Conservation (phyloP, 2,888 invertebrate genomes). For the Lasioglossum villosulum region DNA sequence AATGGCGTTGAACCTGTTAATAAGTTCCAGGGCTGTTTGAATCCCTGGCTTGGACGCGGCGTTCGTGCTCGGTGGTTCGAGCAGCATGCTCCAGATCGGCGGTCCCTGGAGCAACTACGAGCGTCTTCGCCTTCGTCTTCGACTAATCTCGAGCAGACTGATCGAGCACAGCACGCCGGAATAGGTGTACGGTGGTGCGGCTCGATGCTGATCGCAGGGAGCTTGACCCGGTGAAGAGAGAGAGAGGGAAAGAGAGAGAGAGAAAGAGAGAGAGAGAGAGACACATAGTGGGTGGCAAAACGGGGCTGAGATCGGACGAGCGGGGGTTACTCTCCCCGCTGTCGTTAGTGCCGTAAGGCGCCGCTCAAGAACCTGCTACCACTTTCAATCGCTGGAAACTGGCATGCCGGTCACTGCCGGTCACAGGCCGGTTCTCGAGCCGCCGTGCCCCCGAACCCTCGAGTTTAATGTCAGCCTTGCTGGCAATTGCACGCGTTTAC, state of each 20-base stretch:
- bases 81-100: background rate
- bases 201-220: constrained; percentile 77
- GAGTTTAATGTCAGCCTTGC: constrained; percentile 46
- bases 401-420: constrained; percentile 40
- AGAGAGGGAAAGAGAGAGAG: no score
- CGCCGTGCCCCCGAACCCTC: background rate
- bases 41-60: background rate
- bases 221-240: constrained; percentile 66
- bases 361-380: constrained; percentile 63
- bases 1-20: background rate
- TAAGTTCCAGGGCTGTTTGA: background rate
- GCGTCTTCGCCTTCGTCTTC: constrained; percentile 4
- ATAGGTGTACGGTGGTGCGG: constrained; percentile 70
- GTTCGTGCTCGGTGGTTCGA: background rate
- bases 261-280: constrained; percentile 6
- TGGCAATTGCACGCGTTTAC: constrained; percentile 20
- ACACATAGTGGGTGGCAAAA: constrained; percentile 11
- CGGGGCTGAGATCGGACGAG: constrained; percentile 39
- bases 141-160: constrained; percentile 53
- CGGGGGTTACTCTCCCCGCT: constrained; percentile 22
- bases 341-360: constrained; percentile 72
- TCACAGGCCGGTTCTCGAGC: constrained; percentile 18
- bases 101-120: background rate
- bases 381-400: constrained; percentile 50
- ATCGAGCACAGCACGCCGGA: constrained; percentile 60